A percentile compares a stretch with the other conserved stretches of the same genome.
phyloP scores from a whole-genome alignment of 2,113 vertebrate genomes.

The Tragulus kanchil region DNA sequence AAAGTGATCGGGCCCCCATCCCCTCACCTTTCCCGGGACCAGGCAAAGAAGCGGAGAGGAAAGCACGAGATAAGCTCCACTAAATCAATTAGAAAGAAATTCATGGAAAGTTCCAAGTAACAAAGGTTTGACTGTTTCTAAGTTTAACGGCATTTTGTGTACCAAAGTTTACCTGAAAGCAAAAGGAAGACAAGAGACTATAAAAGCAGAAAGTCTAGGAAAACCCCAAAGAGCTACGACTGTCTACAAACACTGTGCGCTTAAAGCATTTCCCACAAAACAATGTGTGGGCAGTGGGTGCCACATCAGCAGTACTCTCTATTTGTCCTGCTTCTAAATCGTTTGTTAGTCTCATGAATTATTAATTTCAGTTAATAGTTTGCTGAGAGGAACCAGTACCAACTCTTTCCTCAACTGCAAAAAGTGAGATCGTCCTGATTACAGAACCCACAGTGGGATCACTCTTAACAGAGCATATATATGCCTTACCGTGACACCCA shows the following conservation, averaged over 20 bases:
- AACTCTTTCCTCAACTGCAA: neutral
- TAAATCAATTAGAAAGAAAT: slow-evolving; percentile 60
- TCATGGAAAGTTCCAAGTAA: slow-evolving; percentile 39
- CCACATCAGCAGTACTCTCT: slow-evolving; percentile 74
- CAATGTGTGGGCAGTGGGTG: slow-evolving; percentile 66
- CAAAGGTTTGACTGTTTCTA: neutral
- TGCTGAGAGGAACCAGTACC: slow-evolving; percentile 33
- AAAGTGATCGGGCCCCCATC: neutral
- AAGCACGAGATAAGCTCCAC: neutral
- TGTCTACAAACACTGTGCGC: slow-evolving; percentile 21
- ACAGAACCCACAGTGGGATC: slow-evolving; percentile 11
- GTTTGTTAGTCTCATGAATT: slow-evolving; percentile 61
- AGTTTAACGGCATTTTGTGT: neutral
- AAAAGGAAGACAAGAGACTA: neutral
- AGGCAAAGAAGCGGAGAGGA: too few relatives aligned
- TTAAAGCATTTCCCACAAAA: slow-evolving; percentile 51
- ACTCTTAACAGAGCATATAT: neutral
- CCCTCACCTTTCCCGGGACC: neutral
- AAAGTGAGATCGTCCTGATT: neutral
- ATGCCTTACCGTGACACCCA: neutral
- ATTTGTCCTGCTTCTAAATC: slow-evolving; percentile 48
- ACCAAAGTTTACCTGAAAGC: slow-evolving; percentile 38
- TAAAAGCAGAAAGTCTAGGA: slow-evolving; percentile 43
- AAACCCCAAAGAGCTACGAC: neutral
- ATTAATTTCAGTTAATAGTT: slow-evolving; percentile 63